Evolutionary conservation across 2,113 vertebrate species (phyloP).

Genomic region (Spermophilus dauricus): DNA sequence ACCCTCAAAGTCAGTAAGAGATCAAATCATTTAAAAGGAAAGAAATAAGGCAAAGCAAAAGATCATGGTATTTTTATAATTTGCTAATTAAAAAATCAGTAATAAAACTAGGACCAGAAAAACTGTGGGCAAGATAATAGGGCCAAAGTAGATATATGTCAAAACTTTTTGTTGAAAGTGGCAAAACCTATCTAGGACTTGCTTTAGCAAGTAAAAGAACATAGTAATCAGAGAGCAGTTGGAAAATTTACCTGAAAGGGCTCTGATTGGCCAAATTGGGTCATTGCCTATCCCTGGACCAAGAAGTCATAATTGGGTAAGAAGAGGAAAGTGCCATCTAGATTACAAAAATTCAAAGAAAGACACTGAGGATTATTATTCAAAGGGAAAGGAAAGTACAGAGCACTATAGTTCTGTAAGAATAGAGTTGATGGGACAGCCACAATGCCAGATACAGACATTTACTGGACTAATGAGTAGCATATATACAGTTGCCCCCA

Average conservation of each 20-base stretch:
- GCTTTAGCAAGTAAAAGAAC: background rate
- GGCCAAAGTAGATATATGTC: background rate
- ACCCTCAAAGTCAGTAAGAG: background rate
- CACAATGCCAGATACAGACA: background rate
- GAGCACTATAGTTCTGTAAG: background rate
- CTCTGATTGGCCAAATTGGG: background rate
- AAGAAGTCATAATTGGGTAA: background rate
- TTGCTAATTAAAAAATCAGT: background rate
- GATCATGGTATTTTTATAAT: background rate
- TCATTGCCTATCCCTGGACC: background rate
- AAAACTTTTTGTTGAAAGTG: background rate
- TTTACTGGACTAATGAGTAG: background rate
- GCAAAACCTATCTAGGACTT: background rate
- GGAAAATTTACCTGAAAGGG: conserved; percentile 18
- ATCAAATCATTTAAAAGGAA: background rate
- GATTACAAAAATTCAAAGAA: background rate
- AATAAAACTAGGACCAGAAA: background rate
- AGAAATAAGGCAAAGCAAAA: background rate
- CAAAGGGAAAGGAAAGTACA: background rate
- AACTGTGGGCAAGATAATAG: background rate
- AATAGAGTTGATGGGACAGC: background rate
- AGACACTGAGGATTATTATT: background rate
- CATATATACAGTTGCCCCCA: no score
- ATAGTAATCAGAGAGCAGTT: background rate
- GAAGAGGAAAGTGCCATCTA: background rate